phyloP scores from a whole-genome alignment of 2,888 invertebrate species.

The Boloria selene region DNA sequence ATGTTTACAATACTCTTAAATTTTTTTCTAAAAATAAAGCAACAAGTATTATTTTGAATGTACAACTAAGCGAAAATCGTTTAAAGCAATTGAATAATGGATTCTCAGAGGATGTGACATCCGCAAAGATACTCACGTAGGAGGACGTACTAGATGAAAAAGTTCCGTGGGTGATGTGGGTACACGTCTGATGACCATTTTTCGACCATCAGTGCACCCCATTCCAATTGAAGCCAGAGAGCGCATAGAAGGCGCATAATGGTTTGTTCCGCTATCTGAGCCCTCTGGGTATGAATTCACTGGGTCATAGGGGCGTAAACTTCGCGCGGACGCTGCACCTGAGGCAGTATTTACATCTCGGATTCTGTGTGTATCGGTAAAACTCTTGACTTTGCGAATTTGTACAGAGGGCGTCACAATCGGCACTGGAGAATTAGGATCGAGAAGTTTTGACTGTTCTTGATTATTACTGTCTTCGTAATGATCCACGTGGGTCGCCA shows the following conservation, averaged over 20 bases:
- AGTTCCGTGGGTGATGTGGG: conserved; percentile 93
- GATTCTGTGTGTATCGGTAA: conserved; percentile 75
- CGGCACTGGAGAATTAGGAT: conserved; percentile 60
- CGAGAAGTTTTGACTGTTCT: conserved; percentile 71
- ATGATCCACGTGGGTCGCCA: conserved; percentile 73
- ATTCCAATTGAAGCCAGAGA: conserved; percentile 93
- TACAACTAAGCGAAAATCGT: conserved; percentile 41
- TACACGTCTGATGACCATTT: conserved; percentile 91
- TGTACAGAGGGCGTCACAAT: conserved; percentile 74
- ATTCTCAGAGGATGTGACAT: conserved; percentile 67
- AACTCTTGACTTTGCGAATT: conserved; percentile 80
- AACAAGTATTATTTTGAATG: background rate
- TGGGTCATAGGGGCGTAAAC: conserved; percentile 76
- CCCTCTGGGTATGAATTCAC: conserved; percentile 79
- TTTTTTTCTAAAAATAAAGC: background rate
- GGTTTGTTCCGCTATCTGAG: conserved; percentile 83
- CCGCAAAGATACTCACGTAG: conserved; percentile 85
- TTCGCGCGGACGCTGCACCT: conserved; percentile 74
- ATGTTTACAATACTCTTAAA: too few relatives aligned
- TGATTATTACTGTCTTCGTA: conserved; percentile 62
- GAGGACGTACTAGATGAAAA: conserved; percentile 92
- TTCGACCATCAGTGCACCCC: conserved; percentile 94
- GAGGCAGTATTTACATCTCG: conserved; percentile 73
- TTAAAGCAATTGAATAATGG: conserved; percentile 76
- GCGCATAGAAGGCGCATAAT: conserved; percentile 88